phyloP scores from a whole-genome alignment of 2,888 invertebrate species.

The Nomada lathburiana region DNA sequence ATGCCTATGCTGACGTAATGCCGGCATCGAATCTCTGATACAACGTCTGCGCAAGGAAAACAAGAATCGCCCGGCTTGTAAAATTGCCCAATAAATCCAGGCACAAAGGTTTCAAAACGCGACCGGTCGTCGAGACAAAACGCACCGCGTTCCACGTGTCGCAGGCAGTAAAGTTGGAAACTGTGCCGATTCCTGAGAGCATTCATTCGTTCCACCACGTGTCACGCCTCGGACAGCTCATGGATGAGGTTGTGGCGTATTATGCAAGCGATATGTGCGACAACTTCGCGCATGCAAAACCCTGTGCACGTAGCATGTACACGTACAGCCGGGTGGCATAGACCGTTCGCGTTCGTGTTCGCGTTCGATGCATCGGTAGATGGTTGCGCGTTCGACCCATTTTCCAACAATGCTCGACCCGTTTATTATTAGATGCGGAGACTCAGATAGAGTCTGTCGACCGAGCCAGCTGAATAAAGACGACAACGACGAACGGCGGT shows the following conservation, averaged over 20 bases:
- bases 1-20: too few species aligned
- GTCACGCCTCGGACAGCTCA: constrained; percentile 41
- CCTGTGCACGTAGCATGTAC: not conserved
- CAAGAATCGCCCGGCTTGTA: too few species aligned
- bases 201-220: constrained; percentile 52
- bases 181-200: constrained; percentile 61
- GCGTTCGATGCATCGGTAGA: constrained; percentile 62
- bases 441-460: constrained; percentile 52
- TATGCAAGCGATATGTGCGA: constrained; percentile 37
- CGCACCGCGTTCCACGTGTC: too few species aligned
- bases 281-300: constrained; percentile 1
- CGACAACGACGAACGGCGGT: constrained; percentile 33
- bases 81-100: too few species aligned
- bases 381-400: constrained; percentile 68
- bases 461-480: constrained; percentile 63
- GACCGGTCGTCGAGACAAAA: too few species aligned
- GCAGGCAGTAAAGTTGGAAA: constrained; percentile 56
- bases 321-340: not conserved
- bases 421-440: constrained; percentile 70
- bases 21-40: too few species aligned
- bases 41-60: too few species aligned
- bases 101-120: too few species aligned
- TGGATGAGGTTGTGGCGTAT: constrained; percentile 19
- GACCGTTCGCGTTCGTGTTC: too few species aligned
- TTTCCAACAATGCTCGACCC: constrained; percentile 72